Percentiles rank a stretch among this genome's conserved stretches.
Evolutionary conservation across 1,140 invertebrate species (phyloP).

Genomic region (Leptinotarsa undecemlineata): DNA sequence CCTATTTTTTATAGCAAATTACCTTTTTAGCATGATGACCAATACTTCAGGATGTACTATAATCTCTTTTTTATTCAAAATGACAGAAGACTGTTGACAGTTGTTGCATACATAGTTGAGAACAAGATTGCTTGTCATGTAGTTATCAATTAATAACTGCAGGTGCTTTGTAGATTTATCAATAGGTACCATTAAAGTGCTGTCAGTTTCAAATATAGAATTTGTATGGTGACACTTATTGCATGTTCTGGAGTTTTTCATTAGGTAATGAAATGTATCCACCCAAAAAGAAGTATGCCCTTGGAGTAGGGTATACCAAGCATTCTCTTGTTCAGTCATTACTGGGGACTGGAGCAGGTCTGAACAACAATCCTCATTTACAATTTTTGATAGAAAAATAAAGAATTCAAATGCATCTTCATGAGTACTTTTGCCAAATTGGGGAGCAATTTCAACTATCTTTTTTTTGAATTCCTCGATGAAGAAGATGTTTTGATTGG

Average conservation of each 20-base stretch:
- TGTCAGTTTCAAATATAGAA: constrained; percentile 46
- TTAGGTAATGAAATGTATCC: constrained; percentile 46
- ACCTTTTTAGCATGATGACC: constrained; percentile 46
- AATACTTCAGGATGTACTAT: constrained; percentile 43
- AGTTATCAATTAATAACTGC: constrained; percentile 39
- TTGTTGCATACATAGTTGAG: constrained; percentile 42
- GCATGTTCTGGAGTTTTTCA: constrained; percentile 41
- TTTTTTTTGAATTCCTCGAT: constrained; percentile 42
- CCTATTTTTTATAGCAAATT: not conserved
- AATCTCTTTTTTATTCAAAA: constrained; percentile 38
- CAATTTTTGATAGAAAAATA: constrained; percentile 42
- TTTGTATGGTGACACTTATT: constrained; percentile 37
- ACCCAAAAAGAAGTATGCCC: constrained; percentile 45
- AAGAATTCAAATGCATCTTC: constrained; percentile 51
- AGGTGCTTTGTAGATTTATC: constrained; percentile 37
- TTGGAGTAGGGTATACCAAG: constrained; percentile 43
- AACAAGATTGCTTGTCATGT: constrained; percentile 41
- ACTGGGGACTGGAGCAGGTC: constrained; percentile 33
- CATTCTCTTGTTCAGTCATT: constrained; percentile 40
- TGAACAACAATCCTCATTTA: constrained; percentile 43
- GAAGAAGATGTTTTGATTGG: constrained; percentile 31
- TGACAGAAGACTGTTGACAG: constrained; percentile 39
- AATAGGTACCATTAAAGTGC: constrained; percentile 45
- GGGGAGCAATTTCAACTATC: constrained; percentile 39
- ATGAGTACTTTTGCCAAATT: constrained; percentile 42